phyloP scores from a whole-genome alignment of 2,888 invertebrate species.

The Morpho deidamia region DNA sequence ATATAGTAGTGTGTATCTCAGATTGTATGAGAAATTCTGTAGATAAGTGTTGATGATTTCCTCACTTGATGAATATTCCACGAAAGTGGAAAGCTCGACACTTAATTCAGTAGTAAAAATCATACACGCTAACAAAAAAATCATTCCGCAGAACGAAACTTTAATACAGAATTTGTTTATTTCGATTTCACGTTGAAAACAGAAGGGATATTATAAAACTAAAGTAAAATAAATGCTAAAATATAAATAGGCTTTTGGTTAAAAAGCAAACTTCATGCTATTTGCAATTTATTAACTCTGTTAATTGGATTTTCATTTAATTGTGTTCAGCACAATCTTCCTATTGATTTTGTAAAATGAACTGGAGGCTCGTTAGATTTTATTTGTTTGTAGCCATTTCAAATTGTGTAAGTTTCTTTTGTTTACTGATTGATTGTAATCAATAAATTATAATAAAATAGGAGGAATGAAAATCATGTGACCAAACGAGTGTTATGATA shows the following conservation, averaged over 20 bases:
- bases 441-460: no score
- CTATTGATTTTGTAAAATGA: constrained; percentile 20
- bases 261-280: constrained; percentile 21
- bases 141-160: no score
- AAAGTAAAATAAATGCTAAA: constrained; percentile 7
- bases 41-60: no score
- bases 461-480: neutral
- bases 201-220: neutral
- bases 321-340: constrained; percentile 20
- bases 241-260: constrained; percentile 14
- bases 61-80: no score
- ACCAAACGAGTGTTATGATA: no score
- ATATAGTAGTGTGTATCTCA: no score
- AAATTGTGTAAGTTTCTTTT: constrained; percentile 15
- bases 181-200: neutral
- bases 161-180: no score
- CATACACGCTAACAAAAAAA: no score
- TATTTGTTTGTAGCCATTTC: constrained; percentile 12
- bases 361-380: constrained; percentile 12
- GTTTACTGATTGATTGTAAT: neutral
- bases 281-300: constrained; percentile 23
- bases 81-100: no score
- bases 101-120: no score
- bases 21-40: no score
- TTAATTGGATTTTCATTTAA: constrained; percentile 24